phyloP scores from a whole-genome alignment of 1,140 invertebrate species.

The Pachypeltis micranthus region DNA sequence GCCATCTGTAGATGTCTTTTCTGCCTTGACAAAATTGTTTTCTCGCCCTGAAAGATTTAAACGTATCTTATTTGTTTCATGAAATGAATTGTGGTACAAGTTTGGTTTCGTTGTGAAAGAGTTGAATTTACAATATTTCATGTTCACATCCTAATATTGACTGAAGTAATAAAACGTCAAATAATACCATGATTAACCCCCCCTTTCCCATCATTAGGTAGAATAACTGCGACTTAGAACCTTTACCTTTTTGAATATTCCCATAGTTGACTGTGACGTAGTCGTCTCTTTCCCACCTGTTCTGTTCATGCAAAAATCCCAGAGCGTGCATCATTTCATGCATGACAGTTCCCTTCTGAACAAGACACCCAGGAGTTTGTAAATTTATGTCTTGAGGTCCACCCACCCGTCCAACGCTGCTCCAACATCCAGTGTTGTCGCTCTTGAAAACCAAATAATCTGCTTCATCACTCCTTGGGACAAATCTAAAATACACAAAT shows the following conservation, averaged over 20 bases:
- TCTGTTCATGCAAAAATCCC: slow-evolving; percentile 82
- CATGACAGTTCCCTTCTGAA: slow-evolving; percentile 56
- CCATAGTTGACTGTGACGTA: slow-evolving; percentile 56
- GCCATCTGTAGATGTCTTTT: slow-evolving; percentile 39
- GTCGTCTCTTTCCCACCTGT: slow-evolving; percentile 61
- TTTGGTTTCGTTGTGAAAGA: too few species aligned
- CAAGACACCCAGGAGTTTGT: slow-evolving; percentile 57
- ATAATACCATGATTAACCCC: too few species aligned
- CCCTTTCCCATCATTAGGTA: too few species aligned
- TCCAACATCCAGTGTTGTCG: slow-evolving; percentile 63
- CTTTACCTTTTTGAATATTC: slow-evolving; percentile 59
- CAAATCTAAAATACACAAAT: slow-evolving; percentile 44
- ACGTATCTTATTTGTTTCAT: too few species aligned
- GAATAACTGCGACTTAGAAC: too few species aligned
- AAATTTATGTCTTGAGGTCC: slow-evolving; percentile 55
- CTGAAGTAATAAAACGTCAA: too few species aligned
- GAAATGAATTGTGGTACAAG: too few species aligned
- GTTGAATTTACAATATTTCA: too few species aligned
- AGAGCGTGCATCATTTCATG: slow-evolving; percentile 78
- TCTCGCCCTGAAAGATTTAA: too few species aligned
- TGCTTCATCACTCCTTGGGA: slow-evolving; percentile 43
- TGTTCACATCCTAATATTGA: too few species aligned
- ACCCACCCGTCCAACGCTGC: slow-evolving; percentile 36
- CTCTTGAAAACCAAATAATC: slow-evolving; percentile 58
- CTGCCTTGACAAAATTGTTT: slow-evolving; percentile 56